Percentiles rank a stretch among this genome's conserved stretches.
Evolutionary conservation across 2,113 vertebrate species (phyloP).

Genomic region (Recurvirostra avosetta): DNA sequence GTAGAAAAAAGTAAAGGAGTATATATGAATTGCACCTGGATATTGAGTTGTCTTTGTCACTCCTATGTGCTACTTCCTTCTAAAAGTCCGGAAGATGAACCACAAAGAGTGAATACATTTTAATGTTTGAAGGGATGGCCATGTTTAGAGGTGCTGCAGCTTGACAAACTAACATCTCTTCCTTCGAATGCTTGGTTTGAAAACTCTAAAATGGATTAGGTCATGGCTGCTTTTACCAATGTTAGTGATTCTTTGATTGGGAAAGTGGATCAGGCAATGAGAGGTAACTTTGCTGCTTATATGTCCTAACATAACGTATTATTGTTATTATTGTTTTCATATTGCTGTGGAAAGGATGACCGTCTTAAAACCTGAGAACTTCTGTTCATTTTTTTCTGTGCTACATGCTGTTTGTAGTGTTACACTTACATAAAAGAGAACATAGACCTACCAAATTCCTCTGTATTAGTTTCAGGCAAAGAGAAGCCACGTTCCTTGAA

Average conservation of each 20-base stretch:
- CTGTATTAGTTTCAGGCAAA: neutral
- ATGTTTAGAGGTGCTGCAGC: neutral
- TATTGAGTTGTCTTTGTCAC: neutral
- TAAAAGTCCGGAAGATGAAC: neutral
- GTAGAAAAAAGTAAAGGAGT: neutral
- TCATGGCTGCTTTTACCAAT: neutral
- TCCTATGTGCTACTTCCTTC: neutral
- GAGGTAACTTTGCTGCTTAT: neutral
- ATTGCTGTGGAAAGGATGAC: neutral
- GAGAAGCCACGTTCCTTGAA: neutral
- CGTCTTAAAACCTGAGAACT: neutral
- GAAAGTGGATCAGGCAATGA: neutral
- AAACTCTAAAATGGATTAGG: neutral
- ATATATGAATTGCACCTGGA: neutral
- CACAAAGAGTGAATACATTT: neutral
- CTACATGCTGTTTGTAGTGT: neutral
- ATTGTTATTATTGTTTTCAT: neutral
- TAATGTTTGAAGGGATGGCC: neutral
- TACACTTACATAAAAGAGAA: neutral
- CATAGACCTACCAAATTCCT: neutral
- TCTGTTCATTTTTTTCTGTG: neutral
- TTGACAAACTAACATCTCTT: neutral
- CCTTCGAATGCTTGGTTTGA: neutral
- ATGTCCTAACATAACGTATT: neutral
- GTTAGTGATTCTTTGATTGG: neutral